A percentile compares a stretch with the other conserved stretches of the same genome.
These are phyloP conservation scores for Hyperopisus bebe DNA, from an alignment of 2,113 vertebrate species.

Conservation along the genomic window DNA sequence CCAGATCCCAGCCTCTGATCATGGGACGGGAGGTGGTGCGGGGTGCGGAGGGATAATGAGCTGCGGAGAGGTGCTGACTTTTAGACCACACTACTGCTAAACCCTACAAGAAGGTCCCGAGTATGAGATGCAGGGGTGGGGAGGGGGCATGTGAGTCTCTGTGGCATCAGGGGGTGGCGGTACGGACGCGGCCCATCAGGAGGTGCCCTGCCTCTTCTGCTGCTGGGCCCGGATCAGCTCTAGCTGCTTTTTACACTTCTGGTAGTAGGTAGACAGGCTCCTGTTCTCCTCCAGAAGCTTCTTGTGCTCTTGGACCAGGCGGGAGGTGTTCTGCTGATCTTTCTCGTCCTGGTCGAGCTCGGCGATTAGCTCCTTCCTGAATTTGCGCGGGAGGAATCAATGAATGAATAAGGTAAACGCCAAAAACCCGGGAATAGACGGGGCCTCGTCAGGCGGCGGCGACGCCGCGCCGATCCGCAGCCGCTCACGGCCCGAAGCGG, in stretches of 20 bases:
- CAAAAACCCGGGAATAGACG: background rate
- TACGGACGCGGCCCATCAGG: conserved; percentile 66
- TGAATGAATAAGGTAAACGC: background rate
- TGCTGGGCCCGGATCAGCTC: conserved; percentile 96
- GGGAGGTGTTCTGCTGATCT: conserved; percentile 98
- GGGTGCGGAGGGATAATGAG: conserved; percentile 27
- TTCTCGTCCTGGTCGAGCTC: conserved; percentile 99
- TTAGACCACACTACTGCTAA: conserved; percentile 63
- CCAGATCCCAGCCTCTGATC: conserved; percentile 10
- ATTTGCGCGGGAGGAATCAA: background rate
- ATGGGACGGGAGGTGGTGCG: background rate
- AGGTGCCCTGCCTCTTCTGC: conserved; percentile 95
- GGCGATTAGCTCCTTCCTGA: conserved; percentile 90
- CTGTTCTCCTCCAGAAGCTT: conserved; percentile 98
- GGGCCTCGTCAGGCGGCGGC: background rate
- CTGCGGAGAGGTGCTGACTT: conserved; percentile 53
- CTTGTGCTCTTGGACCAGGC: conserved; percentile 98
- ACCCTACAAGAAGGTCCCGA: conserved; percentile 58
- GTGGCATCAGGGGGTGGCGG: conserved; percentile 46
- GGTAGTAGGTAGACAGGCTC: conserved; percentile 95
- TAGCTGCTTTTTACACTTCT: conserved; percentile 97
- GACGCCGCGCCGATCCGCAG: background rate
- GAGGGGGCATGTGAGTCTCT: conserved; percentile 41
- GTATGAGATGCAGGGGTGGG: conserved; percentile 30
- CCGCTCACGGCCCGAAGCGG: background rate